These are phyloP conservation scores for Prinia subflava DNA, from an alignment of 2,113 vertebrate species.

Conservation along the genomic window DNA sequence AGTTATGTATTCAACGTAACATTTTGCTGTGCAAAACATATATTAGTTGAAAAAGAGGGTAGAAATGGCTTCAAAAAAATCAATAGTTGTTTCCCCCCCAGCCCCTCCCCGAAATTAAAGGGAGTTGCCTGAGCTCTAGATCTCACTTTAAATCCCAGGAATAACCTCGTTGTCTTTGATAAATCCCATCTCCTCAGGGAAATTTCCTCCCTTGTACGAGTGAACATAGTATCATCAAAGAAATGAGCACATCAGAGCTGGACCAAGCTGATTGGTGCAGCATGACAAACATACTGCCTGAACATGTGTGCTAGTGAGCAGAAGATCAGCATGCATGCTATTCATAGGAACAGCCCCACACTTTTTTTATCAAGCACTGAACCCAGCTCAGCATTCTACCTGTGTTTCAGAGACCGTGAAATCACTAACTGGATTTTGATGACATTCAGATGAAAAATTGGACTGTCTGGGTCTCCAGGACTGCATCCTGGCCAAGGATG, in stretches of 20 bases:
- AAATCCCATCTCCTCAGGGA: not conserved
- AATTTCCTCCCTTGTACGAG: accelerated
- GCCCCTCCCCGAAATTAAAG: not conserved
- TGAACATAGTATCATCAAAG: not conserved
- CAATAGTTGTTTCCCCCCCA: not conserved
- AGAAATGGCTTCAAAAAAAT: not conserved
- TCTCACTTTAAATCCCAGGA: not conserved
- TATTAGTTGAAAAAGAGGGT: not conserved
- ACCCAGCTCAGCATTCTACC: not conserved
- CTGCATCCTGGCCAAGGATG: not conserved
- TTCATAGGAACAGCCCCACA: not conserved
- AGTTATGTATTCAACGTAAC: not conserved
- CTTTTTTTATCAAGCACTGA: not conserved
- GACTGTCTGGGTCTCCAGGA: too few relatives aligned
- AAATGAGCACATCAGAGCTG: not conserved
- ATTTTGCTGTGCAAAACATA: not conserved
- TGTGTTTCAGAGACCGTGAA: not conserved
- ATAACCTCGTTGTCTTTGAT: not conserved
- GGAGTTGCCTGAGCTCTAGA: not conserved
- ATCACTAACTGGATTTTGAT: not conserved
- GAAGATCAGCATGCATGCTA: not conserved
- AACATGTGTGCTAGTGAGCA: not conserved
- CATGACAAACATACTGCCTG: not conserved
- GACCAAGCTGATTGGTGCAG: not conserved
- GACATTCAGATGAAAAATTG: not conserved